Percentiles rank a stretch among this genome's conserved stretches.
Evolutionary conservation across 64 coral and sea anemone genomes (phyloP).

Genomic region (Exaiptasia diaphana): DNA sequence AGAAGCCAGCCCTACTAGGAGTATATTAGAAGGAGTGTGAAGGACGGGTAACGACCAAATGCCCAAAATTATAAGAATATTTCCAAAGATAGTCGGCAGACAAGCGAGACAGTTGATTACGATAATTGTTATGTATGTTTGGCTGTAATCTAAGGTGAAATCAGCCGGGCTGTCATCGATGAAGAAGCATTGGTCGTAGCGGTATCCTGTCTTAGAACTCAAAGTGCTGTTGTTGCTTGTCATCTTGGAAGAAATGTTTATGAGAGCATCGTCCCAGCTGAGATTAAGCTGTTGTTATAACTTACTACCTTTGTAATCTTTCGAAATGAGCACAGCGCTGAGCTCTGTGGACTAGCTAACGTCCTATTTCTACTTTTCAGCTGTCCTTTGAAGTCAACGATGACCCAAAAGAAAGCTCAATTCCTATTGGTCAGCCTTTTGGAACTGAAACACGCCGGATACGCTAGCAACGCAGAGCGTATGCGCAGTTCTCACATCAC

Average conservation of each 20-base stretch:
- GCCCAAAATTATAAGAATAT: conserved; percentile 1
- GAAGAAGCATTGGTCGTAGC: conserved; percentile 4
- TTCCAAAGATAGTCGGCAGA: conserved; percentile 23
- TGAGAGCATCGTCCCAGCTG: neutral
- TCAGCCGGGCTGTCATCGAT: neutral
- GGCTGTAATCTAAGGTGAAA: neutral
- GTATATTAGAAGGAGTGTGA: conserved; percentile 17
- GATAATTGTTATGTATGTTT: neutral
- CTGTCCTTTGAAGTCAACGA: too few species aligned
- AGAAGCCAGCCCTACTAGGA: conserved; percentile 21
- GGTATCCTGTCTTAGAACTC: neutral
- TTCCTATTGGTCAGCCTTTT: too few species aligned
- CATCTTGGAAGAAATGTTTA: too few species aligned
- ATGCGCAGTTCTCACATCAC: too few species aligned
- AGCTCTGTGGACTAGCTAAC: too few species aligned
- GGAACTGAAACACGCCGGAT: too few species aligned
- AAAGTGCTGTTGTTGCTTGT: neutral
- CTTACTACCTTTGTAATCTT: too few species aligned
- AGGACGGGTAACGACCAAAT: neutral
- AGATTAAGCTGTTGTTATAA: neutral
- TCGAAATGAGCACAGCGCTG: too few species aligned
- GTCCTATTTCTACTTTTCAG: too few species aligned
- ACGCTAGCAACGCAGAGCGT: too few species aligned
- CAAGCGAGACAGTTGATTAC: conserved; percentile 7
- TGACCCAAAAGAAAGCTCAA: too few species aligned